Evolutionary conservation across 2,797 vertebrate genomes (phyloP).

Genomic region (Pristis pectinata): DNA sequence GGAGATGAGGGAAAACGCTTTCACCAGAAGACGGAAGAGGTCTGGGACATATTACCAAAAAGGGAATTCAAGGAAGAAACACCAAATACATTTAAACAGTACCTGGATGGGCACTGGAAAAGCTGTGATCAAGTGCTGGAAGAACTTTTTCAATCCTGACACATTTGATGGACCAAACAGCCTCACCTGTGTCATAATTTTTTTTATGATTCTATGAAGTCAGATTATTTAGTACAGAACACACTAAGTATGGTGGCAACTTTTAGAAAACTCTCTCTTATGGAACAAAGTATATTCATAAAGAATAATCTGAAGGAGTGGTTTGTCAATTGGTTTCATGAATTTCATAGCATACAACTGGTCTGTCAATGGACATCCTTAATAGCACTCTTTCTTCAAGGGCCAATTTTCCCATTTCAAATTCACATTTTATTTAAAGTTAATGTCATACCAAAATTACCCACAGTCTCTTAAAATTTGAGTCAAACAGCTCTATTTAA

Average conservation of each 20-base stretch:
- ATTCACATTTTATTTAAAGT: conserved; percentile 3
- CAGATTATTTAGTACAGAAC: neutral
- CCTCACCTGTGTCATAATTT: no score
- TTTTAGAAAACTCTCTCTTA: neutral
- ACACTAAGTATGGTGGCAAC: neutral
- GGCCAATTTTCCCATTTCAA: neutral
- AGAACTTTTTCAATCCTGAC: no score
- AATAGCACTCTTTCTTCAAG: neutral
- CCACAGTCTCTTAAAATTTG: neutral
- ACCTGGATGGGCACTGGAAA: no score
- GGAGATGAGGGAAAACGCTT: no score
- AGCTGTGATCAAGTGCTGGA: no score
- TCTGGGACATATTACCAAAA: no score
- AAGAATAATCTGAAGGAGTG: neutral
- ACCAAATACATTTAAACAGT: no score
- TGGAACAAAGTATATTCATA: neutral
- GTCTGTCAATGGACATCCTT: neutral
- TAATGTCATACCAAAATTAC: conserved; percentile 12
- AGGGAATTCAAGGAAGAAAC: no score
- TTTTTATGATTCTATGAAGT: neutral
- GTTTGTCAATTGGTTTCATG: neutral
- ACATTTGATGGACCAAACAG: no score
- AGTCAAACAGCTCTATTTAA: conserved; percentile 18
- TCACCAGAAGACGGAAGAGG: no score
- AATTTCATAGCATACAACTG: neutral